Percentiles rank a stretch among this genome's conserved stretches.
Conservation (phyloP, 2,797 vertebrate genomes). For the Ctenopoma multispine region DNA sequence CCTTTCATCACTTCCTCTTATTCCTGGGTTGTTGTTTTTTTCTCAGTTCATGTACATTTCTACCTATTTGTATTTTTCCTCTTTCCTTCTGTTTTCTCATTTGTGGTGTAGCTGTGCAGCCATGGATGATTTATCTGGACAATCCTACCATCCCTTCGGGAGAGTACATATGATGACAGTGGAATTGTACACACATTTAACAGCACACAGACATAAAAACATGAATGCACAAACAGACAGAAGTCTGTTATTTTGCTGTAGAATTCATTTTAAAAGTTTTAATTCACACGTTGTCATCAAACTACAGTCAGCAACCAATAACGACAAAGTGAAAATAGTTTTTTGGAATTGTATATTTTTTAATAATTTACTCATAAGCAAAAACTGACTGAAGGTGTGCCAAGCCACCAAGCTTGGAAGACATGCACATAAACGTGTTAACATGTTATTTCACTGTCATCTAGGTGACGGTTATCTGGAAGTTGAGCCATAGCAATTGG, state of each 20-base stretch:
- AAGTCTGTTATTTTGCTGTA: background rate
- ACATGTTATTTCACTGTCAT: too few relatives aligned
- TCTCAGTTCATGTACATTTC: slow-evolving; percentile 23
- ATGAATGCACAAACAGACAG: slow-evolving; percentile 34
- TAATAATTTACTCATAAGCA: background rate
- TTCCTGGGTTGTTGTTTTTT: background rate
- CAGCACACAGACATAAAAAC: slow-evolving; percentile 58
- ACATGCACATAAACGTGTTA: too few relatives aligned
- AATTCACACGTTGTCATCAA: too few relatives aligned
- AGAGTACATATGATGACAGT: slow-evolving; percentile 55
- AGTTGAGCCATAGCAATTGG: too few relatives aligned
- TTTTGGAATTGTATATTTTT: too few relatives aligned
- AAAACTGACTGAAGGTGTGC: background rate
- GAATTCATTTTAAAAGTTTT: too few relatives aligned
- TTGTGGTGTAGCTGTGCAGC: slow-evolving; percentile 58
- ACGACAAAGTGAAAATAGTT: too few relatives aligned
- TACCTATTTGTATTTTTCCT: slow-evolving; percentile 6
- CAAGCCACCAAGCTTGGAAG: too few relatives aligned
- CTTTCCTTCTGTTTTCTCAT: slow-evolving; percentile 17
- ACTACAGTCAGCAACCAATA: too few relatives aligned
- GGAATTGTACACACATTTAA: slow-evolving; percentile 51
- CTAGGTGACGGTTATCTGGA: too few relatives aligned
- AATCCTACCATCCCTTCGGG: slow-evolving; percentile 72
- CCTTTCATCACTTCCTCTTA: slow-evolving; percentile 20
- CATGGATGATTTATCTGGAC: slow-evolving; percentile 79